These are phyloP conservation scores for Chiloscyllium punctatum DNA, from an alignment of 2,797 vertebrate genomes.

Conservation along the genomic window DNA sequence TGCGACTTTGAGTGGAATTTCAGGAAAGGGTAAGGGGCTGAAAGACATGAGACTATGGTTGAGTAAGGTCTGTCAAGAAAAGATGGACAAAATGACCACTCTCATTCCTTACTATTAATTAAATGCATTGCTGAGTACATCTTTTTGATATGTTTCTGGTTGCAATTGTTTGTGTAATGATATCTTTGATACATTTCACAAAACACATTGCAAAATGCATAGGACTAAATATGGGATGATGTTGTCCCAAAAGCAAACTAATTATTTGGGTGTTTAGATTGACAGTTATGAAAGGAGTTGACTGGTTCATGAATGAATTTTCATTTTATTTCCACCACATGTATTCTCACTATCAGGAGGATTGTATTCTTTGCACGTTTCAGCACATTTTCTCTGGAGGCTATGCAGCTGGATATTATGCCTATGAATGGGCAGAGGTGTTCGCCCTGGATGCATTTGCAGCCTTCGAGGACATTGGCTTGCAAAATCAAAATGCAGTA, in stretches of 20 bases:
- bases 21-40: neutral
- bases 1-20: neutral
- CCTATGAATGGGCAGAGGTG: conserved; percentile 13
- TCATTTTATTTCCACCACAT: neutral
- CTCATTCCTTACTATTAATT: neutral
- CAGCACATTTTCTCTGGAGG: conserved; percentile 17
- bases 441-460: conserved; percentile 4
- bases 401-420: conserved; percentile 23
- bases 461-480: conserved; percentile 23
- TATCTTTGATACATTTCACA: neutral
- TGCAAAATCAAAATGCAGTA: conserved; percentile 22
- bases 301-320: neutral
- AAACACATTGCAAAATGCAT: neutral
- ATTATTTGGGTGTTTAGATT: neutral
- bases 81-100: neutral
- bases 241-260: neutral
- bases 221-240: neutral
- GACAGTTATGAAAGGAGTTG: neutral
- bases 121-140: neutral
- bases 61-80: neutral
- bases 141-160: neutral
- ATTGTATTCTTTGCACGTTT: conserved; percentile 29
- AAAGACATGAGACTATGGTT: neutral
- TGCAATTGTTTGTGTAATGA: neutral
- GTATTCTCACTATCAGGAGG: conserved; percentile 14